phyloP scores from a whole-genome alignment of 30 jellyfish, hydroid and myxozoan genomes.

The Sanderia malayensis region DNA sequence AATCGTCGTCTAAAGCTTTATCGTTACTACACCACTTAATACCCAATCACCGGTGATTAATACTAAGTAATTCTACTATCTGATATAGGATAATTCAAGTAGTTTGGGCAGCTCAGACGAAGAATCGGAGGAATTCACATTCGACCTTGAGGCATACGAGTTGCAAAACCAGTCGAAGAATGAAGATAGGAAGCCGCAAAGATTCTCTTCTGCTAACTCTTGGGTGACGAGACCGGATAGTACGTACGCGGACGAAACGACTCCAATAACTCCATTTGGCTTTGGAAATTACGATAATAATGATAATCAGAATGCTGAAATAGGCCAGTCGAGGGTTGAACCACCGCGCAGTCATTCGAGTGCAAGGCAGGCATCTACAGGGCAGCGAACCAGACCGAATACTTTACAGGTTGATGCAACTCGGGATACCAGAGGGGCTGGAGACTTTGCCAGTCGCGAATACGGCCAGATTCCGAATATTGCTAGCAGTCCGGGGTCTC shows the following conservation, averaged over 20 bases:
- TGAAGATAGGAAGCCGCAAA: constrained; percentile 43
- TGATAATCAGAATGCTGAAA: background rate
- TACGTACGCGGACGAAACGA: constrained; percentile 52
- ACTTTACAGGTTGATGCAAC: background rate
- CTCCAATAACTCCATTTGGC: constrained; percentile 67
- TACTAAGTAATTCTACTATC: too few relatives aligned
- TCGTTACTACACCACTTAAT: too few relatives aligned
- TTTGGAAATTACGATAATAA: background rate
- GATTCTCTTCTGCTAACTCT: constrained; percentile 15
- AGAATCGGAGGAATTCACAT: background rate
- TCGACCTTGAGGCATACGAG: background rate
- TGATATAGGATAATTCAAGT: background rate
- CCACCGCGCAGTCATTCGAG: background rate
- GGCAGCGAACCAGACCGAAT: constrained; percentile 11
- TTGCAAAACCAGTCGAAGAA: background rate
- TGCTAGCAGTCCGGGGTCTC: constrained; percentile 23
- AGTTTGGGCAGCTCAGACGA: background rate
- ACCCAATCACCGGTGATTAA: too few relatives aligned
- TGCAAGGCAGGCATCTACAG: constrained; percentile 1
- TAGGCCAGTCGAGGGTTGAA: background rate
- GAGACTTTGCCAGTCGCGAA: background rate
- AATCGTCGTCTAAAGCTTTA: too few relatives aligned
- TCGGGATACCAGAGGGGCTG: too few relatives aligned
- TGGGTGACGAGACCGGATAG: constrained; percentile 41
- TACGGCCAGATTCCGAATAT: background rate